Percentiles rank a stretch among this genome's conserved stretches.
phyloP scores from a whole-genome alignment of 2,888 invertebrate genomes.

The Agrochola litura region DNA sequence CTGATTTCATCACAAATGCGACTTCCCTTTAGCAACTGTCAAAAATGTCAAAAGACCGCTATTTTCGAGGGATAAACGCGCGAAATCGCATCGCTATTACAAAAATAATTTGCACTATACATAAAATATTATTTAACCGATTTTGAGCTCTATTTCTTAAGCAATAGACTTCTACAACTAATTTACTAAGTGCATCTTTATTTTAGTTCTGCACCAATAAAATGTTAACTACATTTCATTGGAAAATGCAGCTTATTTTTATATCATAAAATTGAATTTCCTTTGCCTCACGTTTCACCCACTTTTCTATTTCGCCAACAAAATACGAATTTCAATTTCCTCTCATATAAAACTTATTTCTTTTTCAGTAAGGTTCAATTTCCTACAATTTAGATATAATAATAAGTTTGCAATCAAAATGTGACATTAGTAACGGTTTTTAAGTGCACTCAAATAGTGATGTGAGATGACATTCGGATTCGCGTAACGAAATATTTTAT shows the following conservation, averaged over 20 bases:
- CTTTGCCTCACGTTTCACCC: not conserved
- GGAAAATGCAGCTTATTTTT: not conserved
- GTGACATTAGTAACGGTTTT: conserved; percentile 76
- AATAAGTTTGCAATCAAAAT: conserved; percentile 49
- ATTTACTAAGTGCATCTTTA: not conserved
- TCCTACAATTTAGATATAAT: conserved; percentile 22
- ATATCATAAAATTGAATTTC: not conserved
- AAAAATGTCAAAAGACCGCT: conserved; percentile 77
- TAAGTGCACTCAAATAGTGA: conserved; percentile 76
- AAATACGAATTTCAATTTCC: conserved; percentile 1
- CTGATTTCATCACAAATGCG: conserved; percentile 62
- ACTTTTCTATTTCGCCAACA: conserved; percentile 15
- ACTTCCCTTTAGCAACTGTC: conserved; percentile 69
- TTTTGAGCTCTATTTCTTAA: not conserved
- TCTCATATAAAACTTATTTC: fast-evolving
- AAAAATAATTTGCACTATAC: not conserved
- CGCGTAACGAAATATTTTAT: conserved; percentile 60
- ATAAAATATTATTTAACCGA: not conserved
- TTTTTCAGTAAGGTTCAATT: conserved; percentile 14
- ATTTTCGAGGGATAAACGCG: conserved; percentile 74
- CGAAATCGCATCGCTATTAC: conserved; percentile 62
- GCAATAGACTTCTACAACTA: fast-evolving
- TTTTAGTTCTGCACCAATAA: not conserved
- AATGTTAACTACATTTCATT: not conserved
- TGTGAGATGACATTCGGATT: conserved; percentile 63